phyloP scores from a whole-genome alignment of 2,888 invertebrate genomes.

The Orchesella flavescens region DNA sequence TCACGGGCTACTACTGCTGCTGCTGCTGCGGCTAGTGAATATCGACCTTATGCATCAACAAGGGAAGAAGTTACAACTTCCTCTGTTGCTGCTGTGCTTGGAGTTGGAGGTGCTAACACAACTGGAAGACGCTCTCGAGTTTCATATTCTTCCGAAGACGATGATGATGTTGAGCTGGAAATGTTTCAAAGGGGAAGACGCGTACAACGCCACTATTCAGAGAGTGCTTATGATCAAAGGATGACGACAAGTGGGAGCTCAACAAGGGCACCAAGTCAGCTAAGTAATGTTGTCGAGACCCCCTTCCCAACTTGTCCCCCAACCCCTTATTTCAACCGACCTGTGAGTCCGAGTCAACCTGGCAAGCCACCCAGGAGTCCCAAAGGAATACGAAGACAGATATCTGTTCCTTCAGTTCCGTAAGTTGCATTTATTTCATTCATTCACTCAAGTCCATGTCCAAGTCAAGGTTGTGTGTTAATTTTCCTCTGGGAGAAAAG shows the following conservation, averaged over 20 bases:
- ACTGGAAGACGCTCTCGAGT: conserved; percentile 55
- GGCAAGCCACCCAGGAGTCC: conserved; percentile 80
- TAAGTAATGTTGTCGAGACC: conserved; percentile 61
- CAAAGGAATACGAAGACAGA: conserved; percentile 81
- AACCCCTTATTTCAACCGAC: conserved; percentile 71
- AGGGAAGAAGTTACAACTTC: conserved; percentile 38
- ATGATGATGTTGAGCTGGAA: conserved; percentile 69
- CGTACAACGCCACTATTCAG: conserved; percentile 67
- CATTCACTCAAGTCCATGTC: background rate
- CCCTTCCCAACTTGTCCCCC: conserved; percentile 71
- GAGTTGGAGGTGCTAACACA: conserved; percentile 39
- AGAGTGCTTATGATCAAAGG: conserved; percentile 65
- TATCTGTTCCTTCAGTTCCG: conserved; percentile 83
- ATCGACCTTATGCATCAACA: conserved; percentile 46
- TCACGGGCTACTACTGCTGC: conserved; percentile 11
- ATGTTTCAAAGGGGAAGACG: conserved; percentile 66
- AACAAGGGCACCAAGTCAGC: conserved; percentile 68
- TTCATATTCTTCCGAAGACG: conserved; percentile 69
- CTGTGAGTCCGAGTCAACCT: conserved; percentile 75
- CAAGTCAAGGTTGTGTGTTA: background rate
- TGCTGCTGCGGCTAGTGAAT: conserved; percentile 29
- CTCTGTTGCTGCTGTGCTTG: conserved; percentile 28
- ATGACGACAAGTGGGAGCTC: conserved; percentile 58
- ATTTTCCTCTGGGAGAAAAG: background rate
- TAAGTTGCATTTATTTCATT: conserved; percentile 29